Evolutionary conservation across 2,888 invertebrate genomes (phyloP), one percentile per base, ranked within the genome.

Genomic region (Cinara cedri): DNA sequence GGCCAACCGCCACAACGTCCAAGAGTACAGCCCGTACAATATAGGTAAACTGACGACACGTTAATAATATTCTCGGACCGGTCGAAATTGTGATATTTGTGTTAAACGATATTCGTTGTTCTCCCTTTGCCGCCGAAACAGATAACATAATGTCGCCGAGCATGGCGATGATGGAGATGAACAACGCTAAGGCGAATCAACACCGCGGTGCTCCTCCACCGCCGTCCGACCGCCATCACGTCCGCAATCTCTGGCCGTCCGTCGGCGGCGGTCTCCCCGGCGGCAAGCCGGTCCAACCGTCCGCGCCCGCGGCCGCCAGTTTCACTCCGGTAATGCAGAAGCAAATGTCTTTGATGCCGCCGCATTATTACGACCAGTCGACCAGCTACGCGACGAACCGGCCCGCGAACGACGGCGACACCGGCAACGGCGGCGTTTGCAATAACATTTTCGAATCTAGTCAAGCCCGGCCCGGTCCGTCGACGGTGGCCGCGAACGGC

Each of bases 231-330:
- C 62, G 57, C 8, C 49, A 62, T 13, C 78, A 78, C 24, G 78
- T 78, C 14, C 68, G 78, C 0, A 78, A 78, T 19, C 24, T 78
- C 3, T 78, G 78, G 78, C 78, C 78, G 19, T 16, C 78, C 16
- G 70, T 70, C 9, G 78, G 78, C 6, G 78, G 78, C 13, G 78
- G 78, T 42, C 62, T 78, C 13, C 78, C 78, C n/a, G 78, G 78
- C 16, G 78, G 78, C 13, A 78, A 78, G 24, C 78, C 78, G 9
- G 44, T 78, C 16, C 21, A 78, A 24, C 78, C 78, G 1, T 49
- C 44, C 26, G 8, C n/a, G 34, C 57, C 14, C 46, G 8, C n/a
- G 11, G 34, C 3, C 3, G 34, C n/a, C n/a, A 34, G 34, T 34
- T 34, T 34, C 34, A 34, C 16, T 19, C 49, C 49, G 42, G 14